These are phyloP conservation scores for Sphinx pinastri DNA, from an alignment of 2,888 invertebrate species.

Conservation along the genomic window DNA sequence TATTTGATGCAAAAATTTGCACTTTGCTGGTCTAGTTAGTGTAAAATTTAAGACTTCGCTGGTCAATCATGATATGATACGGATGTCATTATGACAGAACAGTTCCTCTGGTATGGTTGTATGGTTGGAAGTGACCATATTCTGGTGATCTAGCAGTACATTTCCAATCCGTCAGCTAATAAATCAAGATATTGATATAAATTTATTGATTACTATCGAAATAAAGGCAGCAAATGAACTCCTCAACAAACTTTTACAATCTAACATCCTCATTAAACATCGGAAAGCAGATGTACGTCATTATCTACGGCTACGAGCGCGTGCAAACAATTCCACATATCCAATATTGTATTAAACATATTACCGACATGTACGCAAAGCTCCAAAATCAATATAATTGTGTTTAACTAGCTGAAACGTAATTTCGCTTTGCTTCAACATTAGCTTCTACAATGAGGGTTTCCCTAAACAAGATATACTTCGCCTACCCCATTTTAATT, in stretches of 20 bases:
- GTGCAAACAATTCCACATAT: slow-evolving; percentile 53
- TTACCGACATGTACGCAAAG: slow-evolving; percentile 47
- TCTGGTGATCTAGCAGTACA: no score
- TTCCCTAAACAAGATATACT: slow-evolving; percentile 33
- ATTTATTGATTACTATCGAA: no score
- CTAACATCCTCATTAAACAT: slow-evolving; percentile 3
- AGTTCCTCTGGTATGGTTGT: no score
- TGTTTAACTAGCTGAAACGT: slow-evolving; percentile 57
- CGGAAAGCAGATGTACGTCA: background rate
- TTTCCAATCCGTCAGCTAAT: no score
- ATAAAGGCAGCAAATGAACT: no score
- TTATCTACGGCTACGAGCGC: slow-evolving; percentile 35
- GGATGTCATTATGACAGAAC: no score
- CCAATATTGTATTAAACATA: slow-evolving; percentile 58
- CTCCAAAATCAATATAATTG: slow-evolving; percentile 64
- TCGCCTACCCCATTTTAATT: background rate
- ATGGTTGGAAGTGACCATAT: no score
- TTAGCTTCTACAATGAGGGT: slow-evolving; percentile 49
- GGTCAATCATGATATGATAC: no score
- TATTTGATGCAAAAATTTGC: no score
- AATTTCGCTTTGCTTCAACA: slow-evolving; percentile 57
- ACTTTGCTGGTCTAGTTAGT: no score
- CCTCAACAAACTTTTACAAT: background rate
- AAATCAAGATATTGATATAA: no score
- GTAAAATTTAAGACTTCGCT: no score